These are phyloP conservation scores for Pipa parva DNA, from an alignment of 2,113 vertebrate species.

Conservation along the genomic window DNA sequence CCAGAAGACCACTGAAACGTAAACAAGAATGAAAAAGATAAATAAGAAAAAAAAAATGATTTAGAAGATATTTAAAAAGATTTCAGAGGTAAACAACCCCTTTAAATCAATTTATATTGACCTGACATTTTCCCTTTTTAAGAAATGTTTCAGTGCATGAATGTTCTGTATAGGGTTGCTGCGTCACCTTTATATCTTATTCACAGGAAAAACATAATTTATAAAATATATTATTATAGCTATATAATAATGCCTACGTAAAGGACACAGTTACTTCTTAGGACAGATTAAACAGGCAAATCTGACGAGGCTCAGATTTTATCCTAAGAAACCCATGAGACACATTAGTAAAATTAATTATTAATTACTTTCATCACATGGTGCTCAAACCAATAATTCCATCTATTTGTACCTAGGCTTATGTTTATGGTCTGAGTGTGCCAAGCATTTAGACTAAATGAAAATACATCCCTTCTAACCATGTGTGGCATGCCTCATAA, in stretches of 20 bases:
- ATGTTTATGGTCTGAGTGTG: conserved; percentile 77
- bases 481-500: conserved; percentile 87
- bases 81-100: no score
- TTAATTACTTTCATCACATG: conserved; percentile 78
- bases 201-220: no score
- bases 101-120: no score
- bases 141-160: no score
- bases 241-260: conserved; percentile 45
- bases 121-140: no score
- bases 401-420: conserved; percentile 82
- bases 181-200: no score
- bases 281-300: conserved; percentile 38
- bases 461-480: conserved; percentile 87
- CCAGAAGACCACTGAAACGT: no score
- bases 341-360: conserved; percentile 76
- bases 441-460: conserved; percentile 93
- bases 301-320: conserved; percentile 17
- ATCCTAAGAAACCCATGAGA: conserved; percentile 50
- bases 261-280: conserved; percentile 54
- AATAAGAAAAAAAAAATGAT: no score
- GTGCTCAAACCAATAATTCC: conserved; percentile 68
- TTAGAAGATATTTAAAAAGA: no score
- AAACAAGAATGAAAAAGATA: no score
- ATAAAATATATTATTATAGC: no score
- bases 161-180: no score